Base-by-base conservation (phyloP, 1,140 invertebrate species). In the Apis florea region DNA sequence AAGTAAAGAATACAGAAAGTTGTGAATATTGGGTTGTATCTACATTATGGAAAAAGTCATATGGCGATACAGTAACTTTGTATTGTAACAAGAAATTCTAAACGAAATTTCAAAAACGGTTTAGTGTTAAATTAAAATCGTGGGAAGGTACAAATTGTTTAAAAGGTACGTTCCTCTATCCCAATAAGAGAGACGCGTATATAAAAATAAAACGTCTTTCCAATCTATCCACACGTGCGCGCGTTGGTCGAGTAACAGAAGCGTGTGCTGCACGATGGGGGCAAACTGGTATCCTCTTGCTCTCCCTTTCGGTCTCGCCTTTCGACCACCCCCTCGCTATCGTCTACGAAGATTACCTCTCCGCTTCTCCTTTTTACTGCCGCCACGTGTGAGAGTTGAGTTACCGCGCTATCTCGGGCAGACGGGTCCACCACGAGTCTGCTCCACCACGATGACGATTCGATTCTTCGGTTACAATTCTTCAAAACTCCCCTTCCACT, bases 341-440 rank as follows among this genome's bases (percentile, higher is more conserved):
- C 83, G 70, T 74, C 56, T 40, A 17, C 66, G 24, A 72, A 82
- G 85, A 87, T 88, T 85, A 84, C 79, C 31, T 69, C 74, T 10
- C 75, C 71, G 49, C n/a, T 19, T 74, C 58, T 81, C 67, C 74
- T 67, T 83, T 82, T 82, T 82, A 64, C 54, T 72, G 58, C 58
- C 17, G 71, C 88, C 89, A 88, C 88, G 89, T 89, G 86, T 83
- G 68, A 78, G 79, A 71, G 49, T 88, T 66, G 40, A 76, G 76
- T 90, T 90, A 89, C 31, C 31, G 31, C 2, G 31, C 89, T 89
- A 87, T 88, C 89, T 76, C 68, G 86, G 51, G 76, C 74, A 88
- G 84, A 88, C 88, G 61, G 77, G 61, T 79, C 83, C 76, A 63
- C 83, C 76, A 63, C 83, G 70, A 59, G 63, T 61, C 61, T 10